phyloP scores from a whole-genome alignment of 2,888 invertebrate genomes.

The Drosophila leonis region DNA sequence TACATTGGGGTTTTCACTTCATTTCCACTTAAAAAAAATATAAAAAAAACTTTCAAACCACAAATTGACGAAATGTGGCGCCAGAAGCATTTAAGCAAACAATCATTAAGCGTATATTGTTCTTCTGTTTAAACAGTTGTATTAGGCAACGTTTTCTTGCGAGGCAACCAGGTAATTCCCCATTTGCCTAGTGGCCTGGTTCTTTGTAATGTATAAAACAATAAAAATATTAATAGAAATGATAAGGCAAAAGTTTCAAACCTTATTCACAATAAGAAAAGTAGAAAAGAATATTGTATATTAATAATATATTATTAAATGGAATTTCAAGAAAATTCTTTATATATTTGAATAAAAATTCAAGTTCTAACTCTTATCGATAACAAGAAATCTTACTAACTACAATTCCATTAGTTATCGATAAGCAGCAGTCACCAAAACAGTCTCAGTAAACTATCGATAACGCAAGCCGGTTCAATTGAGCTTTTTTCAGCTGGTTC shows the following conservation, averaged over 20 bases:
- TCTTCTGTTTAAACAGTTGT: conserved; percentile 58
- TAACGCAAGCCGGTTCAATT: neutral
- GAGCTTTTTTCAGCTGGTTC: neutral
- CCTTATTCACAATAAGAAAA: too few relatives aligned
- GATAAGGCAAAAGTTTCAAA: conserved; percentile 2
- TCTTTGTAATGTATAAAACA: conserved; percentile 30
- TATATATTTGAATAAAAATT: neutral
- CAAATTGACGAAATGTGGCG: conserved; percentile 33
- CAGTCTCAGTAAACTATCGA: conserved; percentile 4
- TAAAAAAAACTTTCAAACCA: conserved; percentile 36
- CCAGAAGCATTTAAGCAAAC: conserved; percentile 48
- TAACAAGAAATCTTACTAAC: neutral
- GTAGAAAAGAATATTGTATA: neutral
- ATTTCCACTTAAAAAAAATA: conserved; percentile 47
- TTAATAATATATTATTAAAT: neutral
- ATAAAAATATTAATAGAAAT: conserved; percentile 5
- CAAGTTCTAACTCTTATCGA: neutral
- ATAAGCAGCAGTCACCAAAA: neutral
- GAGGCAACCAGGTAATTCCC: conserved; percentile 46
- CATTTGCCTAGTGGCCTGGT: conserved; percentile 55
- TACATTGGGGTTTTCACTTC: conserved; percentile 42
- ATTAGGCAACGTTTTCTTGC: conserved; percentile 13
- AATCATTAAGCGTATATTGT: conserved; percentile 45
- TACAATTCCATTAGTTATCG: neutral
- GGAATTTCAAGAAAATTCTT: neutral